Evolutionary conservation across 35 echinoderm and acorn worm genomes (phyloP).

Genomic region (Ophiothrix spiculata): DNA sequence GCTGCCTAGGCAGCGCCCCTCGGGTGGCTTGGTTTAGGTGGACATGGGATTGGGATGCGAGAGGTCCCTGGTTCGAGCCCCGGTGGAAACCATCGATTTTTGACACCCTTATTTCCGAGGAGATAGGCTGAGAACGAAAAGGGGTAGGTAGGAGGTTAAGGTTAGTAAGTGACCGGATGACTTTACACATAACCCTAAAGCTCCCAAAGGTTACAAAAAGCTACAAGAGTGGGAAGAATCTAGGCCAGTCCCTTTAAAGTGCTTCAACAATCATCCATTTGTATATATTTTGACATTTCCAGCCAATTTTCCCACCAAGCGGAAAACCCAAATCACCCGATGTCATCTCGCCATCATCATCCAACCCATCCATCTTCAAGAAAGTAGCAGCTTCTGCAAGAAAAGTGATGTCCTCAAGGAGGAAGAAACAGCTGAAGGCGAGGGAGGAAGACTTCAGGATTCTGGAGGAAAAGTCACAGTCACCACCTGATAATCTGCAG

Average conservation of each 20-base stretch:
- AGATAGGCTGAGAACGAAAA: not conserved
- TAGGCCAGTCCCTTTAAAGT: not conserved
- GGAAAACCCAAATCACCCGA: not conserved
- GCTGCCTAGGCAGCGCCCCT: no score
- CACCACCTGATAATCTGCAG: conserved; percentile 21
- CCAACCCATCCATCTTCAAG: conserved; percentile 40
- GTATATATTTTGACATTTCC: not conserved
- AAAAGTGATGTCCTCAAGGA: conserved; percentile 34
- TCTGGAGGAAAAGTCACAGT: conserved; percentile 37
- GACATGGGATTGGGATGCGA: no score
- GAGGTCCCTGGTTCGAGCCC: no score
- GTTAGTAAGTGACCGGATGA: no score
- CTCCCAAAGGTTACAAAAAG: no score
- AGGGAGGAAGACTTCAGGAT: conserved; percentile 20
- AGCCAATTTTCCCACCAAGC: not conserved
- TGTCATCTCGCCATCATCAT: conserved; percentile 20
- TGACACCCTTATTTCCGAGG: no score
- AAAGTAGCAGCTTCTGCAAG: conserved; percentile 53
- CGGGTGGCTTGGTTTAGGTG: no score
- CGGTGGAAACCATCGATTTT: no score
- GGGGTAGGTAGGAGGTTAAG: not conserved
- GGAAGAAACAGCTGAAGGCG: conserved; percentile 18
- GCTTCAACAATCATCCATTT: not conserved
- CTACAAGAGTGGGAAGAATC: not conserved
- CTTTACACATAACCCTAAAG: no score